phyloP scores from a whole-genome alignment of 2,888 invertebrate species.

The Drosophila suboccidentalis region DNA sequence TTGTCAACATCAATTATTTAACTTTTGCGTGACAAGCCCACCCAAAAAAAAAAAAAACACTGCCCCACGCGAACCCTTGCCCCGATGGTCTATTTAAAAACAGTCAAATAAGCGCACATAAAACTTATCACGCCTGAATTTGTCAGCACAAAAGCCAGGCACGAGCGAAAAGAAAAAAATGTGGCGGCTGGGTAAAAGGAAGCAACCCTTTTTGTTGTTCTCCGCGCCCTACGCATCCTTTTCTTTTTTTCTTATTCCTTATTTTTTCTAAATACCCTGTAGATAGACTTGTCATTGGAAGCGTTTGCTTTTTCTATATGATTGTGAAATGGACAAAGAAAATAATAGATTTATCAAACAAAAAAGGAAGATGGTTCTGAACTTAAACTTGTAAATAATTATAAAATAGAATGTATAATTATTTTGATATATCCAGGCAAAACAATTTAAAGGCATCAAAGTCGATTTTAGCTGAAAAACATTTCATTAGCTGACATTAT shows the following conservation, averaged over 20 bases:
- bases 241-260: not conserved
- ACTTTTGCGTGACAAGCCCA: conserved; percentile 71
- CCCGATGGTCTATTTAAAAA: conserved; percentile 76
- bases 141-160: conserved; percentile 81
- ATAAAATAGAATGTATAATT: too few relatives aligned
- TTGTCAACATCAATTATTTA: conserved; percentile 84
- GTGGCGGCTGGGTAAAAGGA: conserved; percentile 37
- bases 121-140: conserved; percentile 84
- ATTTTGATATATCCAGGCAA: too few relatives aligned
- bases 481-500: too few relatives aligned
- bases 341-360: not conserved
- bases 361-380: not conserved
- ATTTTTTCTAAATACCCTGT: conserved; percentile 39
- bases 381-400: not conserved
- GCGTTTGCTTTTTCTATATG: not conserved
- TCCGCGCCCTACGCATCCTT: conserved; percentile 31
- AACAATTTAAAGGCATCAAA: too few relatives aligned
- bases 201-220: conserved; percentile 67
- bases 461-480: too few relatives aligned
- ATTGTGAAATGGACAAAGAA: not conserved
- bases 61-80: conserved; percentile 31
- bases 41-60: conserved; percentile 28
- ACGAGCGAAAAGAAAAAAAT: conserved; percentile 41
- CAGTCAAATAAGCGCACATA: conserved; percentile 81
- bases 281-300: not conserved